Conservation (phyloP, 2,888 invertebrate species). For the Drosophila eohydei region DNA sequence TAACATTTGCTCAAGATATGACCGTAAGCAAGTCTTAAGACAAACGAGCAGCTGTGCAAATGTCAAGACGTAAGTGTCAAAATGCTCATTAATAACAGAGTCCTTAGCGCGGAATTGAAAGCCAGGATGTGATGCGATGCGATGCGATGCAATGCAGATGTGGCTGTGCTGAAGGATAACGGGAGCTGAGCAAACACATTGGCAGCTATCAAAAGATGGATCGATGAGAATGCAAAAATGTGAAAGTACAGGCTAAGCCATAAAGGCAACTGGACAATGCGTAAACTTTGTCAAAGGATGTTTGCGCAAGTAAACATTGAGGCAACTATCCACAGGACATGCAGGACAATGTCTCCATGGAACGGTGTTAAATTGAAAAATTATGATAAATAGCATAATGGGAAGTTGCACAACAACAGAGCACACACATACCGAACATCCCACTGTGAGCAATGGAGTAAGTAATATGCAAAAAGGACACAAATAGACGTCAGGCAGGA, state of each 20-base stretch:
- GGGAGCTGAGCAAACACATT: conserved; percentile 68
- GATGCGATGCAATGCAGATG: conserved; percentile 44
- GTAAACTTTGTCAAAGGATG: conserved; percentile 81
- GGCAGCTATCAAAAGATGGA: conserved; percentile 71
- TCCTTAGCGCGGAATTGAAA: conserved; percentile 63
- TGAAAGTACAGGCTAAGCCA: conserved; percentile 64
- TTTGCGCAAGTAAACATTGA: conserved; percentile 73
- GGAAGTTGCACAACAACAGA: conserved; percentile 61
- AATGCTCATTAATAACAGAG: conserved; percentile 83
- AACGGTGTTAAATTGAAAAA: conserved; percentile 84
- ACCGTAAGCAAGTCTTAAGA: conserved; percentile 63
- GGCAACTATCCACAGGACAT: conserved; percentile 52
- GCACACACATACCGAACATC: conserved; percentile 59
- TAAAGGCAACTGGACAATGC: conserved; percentile 79
- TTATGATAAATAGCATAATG: conserved; percentile 84
- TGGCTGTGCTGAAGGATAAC: conserved; percentile 22
- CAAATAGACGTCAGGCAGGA: conserved; percentile 46
- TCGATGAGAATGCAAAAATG: conserved; percentile 83
- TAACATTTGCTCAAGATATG: conserved; percentile 33
- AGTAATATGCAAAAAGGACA: conserved; percentile 72
- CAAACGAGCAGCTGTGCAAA: conserved; percentile 81
- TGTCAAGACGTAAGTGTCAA: conserved; percentile 83
- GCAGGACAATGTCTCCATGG: conserved; percentile 38
- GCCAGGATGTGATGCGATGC: conserved; percentile 37
- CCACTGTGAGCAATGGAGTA: conserved; percentile 59